Evolutionary conservation across 2,797 vertebrate species (phyloP), one percentile per base, ranked within the genome.

Genomic region (Tiaroga cobitis): DNA sequence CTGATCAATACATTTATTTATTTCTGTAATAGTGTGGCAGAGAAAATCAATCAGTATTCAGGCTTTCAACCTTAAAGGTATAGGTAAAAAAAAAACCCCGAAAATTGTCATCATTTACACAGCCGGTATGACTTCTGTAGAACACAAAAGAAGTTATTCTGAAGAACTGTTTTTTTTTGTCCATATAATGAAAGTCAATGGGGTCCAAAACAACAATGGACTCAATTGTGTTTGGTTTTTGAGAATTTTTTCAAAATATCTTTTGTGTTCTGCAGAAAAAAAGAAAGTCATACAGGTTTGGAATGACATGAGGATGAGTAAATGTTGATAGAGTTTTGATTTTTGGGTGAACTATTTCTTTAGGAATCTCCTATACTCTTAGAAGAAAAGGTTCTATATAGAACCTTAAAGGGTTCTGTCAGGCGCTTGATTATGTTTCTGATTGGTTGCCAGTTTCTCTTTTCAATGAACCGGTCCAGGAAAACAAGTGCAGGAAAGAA

Each of bases 401-500:
- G 24, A 26, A 61, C 24, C 24, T n/a, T n/a, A 24, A 61, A 61
- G 56, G 51, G 18, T 54, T 24, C 19, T 8, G 21, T 15, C n/a
- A 63, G 59, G 11, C n/a, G 0, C 10, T 61, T 54, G 79, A 68
- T 41, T 56, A 8, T 24, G 7, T 29, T 72, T 43, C 68, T 77
- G 26, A 46, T 43, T 2, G 39, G 56, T 43, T 3, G 54, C 41
- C 77, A 32, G 37, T 65, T 80, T 80, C 32, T 68, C 18, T 26
- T 26, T 73, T 85, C 32, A 32, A 37, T 29, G 41, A 73, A 67
- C 54, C 39, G 68, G 32, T 84, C 74, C 10, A 68, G n/a, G 77
- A 74, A 80, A 54, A 54, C 61, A 67, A 85, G 46, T 80, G 56
- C 32, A 65, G 68, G 59, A 65, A 54, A 46, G 80, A 79, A 80